These are phyloP conservation scores for Donacobius atricapilla DNA, from an alignment of 2,113 vertebrate species.

Conservation along the genomic window DNA sequence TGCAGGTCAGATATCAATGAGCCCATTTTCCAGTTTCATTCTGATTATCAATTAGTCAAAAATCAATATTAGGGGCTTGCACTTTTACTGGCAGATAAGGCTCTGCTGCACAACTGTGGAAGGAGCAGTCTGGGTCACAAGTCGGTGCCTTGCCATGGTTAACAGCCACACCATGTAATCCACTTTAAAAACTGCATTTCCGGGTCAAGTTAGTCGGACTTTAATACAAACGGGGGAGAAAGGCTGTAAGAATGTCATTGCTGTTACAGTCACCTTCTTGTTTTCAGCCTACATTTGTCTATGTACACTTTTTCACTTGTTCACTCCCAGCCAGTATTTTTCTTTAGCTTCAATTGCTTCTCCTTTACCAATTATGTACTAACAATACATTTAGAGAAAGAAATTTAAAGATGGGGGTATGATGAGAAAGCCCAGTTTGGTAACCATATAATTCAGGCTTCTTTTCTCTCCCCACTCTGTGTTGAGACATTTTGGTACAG, in stretches of 20 bases:
- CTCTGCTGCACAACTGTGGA: background rate
- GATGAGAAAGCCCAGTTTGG: background rate
- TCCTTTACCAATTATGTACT: background rate
- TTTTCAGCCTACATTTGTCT: background rate
- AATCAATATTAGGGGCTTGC: background rate
- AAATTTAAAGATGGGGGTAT: background rate
- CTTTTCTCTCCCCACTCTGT: background rate
- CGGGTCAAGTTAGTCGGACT: background rate
- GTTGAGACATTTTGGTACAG: background rate
- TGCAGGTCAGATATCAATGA: background rate
- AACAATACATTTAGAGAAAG: background rate
- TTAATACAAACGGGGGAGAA: background rate
- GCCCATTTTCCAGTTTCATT: background rate
- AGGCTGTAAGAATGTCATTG: background rate
- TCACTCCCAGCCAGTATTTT: background rate
- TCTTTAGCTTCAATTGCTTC: background rate
- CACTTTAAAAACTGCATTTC: background rate
- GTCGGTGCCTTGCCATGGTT: background rate
- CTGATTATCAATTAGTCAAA: slow-evolving; percentile 4
- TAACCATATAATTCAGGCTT: background rate
- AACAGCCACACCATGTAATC: background rate
- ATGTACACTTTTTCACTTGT: background rate
- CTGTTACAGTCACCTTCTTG: background rate
- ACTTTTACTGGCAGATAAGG: background rate
- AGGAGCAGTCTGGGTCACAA: background rate